Evolutionary conservation across 2,797 vertebrate species (phyloP), one percentile per base, ranked within the genome.

Genomic region (Typhlichthys subterraneus): DNA sequence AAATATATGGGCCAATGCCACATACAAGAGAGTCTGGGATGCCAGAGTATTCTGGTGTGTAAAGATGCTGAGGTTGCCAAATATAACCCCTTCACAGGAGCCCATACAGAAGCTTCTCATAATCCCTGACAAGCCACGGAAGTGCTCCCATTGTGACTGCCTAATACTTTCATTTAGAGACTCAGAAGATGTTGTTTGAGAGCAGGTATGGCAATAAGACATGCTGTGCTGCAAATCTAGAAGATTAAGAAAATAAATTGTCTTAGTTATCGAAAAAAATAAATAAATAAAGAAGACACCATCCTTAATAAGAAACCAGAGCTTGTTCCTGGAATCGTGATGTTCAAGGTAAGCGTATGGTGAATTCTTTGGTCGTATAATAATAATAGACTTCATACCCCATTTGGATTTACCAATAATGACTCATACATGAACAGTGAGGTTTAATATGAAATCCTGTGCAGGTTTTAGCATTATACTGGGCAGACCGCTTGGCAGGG

Each of bases 51-150:
- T 73, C 49, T 63, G 81, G 77, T 79, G 80, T 50, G 78, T 72
- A 63, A 62, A 85, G 70, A 61, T 70, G 75, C 62, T 74, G 68
- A 79, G 80, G 69, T 70, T 57, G 57, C 77, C 83, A 85, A 85
- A 89, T 86, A 86, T 86, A 90, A 73, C 75, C 49, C 61, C 81
- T 73, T 82, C 57, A 62, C 73, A 58, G 80, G 74, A 77, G 67
- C 53, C 33, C 5, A 47, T 54, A 29, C 23, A 29, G 23, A 4
- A 59, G 67, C 57, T 64, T 59, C 63, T 71, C 48, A 17, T 64
- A 61, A 64, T 60, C 57, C 58, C 52, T 11, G 47, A 50, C 11
- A 59, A 81, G 61, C 31, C 45, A 63, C 33, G 61, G 50, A 67
- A 57, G 29, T 56, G 33, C 12, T 53, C 57, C 57, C 23, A 19